Conservation (phyloP, 2,888 invertebrate species). For the Dasypogon diadema region DNA sequence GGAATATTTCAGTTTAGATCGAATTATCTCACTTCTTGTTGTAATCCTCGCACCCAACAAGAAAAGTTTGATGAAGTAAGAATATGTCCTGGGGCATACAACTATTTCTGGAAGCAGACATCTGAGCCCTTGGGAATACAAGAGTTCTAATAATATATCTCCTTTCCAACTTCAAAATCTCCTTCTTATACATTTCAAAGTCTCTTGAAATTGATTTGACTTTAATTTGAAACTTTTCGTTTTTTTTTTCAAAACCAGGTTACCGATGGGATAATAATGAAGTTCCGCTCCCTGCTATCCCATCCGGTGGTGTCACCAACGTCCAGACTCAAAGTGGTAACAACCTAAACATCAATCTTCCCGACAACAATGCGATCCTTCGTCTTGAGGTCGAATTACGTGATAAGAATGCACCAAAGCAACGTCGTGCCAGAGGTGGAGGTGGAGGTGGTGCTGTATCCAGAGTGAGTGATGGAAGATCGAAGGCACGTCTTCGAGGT, state of each 20-base stretch:
- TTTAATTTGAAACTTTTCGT: too few relatives aligned
- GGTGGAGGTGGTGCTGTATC: conserved; percentile 66
- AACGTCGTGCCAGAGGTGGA: conserved; percentile 67
- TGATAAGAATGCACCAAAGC: conserved; percentile 68
- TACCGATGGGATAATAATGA: conserved; percentile 54
- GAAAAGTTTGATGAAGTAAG: too few relatives aligned
- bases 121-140: too few relatives aligned
- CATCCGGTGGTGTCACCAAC: neutral
- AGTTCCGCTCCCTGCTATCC: conserved; percentile 31
- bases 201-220: too few relatives aligned
- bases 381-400: conserved; percentile 69
- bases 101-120: too few relatives aligned
- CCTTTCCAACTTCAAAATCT: too few relatives aligned
- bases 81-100: too few relatives aligned
- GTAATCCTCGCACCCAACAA: too few relatives aligned
- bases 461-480: conserved; percentile 54
- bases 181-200: too few relatives aligned
- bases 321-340: conserved; percentile 58
- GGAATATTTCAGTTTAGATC: too few relatives aligned
- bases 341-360: conserved; percentile 69
- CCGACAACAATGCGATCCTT: conserved; percentile 67
- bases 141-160: too few relatives aligned
- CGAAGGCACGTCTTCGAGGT: conserved; percentile 64
- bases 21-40: too few relatives aligned
- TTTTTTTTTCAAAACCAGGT: conserved; percentile 19